Base-by-base conservation (phyloP, 2,113 vertebrate species). In the Macaca mulatta region DNA sequence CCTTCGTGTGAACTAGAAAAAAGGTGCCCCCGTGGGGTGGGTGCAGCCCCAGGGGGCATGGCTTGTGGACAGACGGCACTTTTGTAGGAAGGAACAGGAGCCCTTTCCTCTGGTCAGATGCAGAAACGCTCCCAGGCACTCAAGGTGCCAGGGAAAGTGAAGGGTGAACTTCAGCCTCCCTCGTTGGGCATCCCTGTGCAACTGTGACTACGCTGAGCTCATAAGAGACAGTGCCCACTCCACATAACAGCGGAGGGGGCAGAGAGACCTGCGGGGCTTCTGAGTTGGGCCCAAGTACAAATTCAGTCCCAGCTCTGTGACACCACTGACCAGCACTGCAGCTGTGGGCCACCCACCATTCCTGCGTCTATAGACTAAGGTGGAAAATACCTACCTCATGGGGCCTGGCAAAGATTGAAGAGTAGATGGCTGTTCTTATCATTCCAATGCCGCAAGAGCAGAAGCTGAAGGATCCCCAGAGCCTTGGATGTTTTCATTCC, bases 401-500 rank as follows among this genome's bases (percentile, higher is more conserved):
- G 1, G 55, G n/a, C 38, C 30, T 50, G 80, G 67, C 23, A 25
- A 32, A 92, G 88, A 86, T 18, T 52, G 8, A 7, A 7, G 95
- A 38, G 81, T 2, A 67, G n/a, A 86, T 13, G 22, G 48, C 9
- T 30, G 1, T 10, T 64, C 27, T 57, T 57, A 27, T 30, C 78
- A 48, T 74, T 25, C 72, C 70, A 18, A 10, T 0, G 48, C 85
- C 57, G 59, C 55, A 17, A 78, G 94, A 93, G 57, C 57, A 74
- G 85, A 85, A 86, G 83, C 70, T 17, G 59, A 80, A 69, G 74
- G 11, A 12, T 78, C 82, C 82, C 89, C 89, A 35, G 95, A 85
- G 86, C 86, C 86, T 72, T 55, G 93, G 87, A 81, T 84, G 96
- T 92, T 82, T 91, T 89, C 95, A 90, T 98, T 96, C 96, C 97